Evolutionary conservation across 2,888 invertebrate genomes (phyloP).

Genomic region (Linyphia triangularis): DNA sequence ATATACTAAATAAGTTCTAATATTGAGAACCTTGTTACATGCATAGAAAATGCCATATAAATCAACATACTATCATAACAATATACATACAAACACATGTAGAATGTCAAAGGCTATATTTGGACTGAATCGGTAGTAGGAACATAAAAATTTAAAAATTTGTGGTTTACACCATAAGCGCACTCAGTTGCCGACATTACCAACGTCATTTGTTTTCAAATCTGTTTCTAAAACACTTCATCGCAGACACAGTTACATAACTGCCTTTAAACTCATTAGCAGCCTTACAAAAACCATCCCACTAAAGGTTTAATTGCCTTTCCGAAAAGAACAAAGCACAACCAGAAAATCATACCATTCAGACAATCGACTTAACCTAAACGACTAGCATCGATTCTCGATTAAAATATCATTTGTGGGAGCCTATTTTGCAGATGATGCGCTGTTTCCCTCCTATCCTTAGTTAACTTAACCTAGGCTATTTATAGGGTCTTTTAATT

Average conservation of each 20-base stretch:
- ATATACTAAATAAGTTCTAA: too few relatives aligned
- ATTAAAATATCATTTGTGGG: slow-evolving; percentile 63
- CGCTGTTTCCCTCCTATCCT: slow-evolving; percentile 20
- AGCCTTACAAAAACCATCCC: not conserved
- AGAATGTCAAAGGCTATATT: too few relatives aligned
- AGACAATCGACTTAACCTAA: not conserved
- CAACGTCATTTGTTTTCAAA: not conserved
- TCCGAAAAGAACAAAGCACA: not conserved
- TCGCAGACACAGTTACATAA: not conserved
- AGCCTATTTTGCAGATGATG: slow-evolving; percentile 23
- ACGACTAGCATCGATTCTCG: slow-evolving; percentile 57
- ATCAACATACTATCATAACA: too few relatives aligned
- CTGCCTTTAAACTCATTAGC: not conserved
- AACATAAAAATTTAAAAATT: too few relatives aligned
- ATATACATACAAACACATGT: too few relatives aligned
- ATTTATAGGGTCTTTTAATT: slow-evolving; percentile 67
- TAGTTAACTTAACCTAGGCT: slow-evolving; percentile 23
- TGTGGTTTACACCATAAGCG: too few relatives aligned
- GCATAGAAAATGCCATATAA: too few relatives aligned
- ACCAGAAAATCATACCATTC: slow-evolving; percentile 2
- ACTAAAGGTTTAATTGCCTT: not conserved
- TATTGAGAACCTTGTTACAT: too few relatives aligned
- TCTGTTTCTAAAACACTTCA: not conserved
- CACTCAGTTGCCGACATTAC: too few relatives aligned
- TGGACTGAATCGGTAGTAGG: too few relatives aligned